Evolutionary conservation across 2,888 invertebrate genomes (phyloP).

Genomic region (Pseudanteris insignis): DNA sequence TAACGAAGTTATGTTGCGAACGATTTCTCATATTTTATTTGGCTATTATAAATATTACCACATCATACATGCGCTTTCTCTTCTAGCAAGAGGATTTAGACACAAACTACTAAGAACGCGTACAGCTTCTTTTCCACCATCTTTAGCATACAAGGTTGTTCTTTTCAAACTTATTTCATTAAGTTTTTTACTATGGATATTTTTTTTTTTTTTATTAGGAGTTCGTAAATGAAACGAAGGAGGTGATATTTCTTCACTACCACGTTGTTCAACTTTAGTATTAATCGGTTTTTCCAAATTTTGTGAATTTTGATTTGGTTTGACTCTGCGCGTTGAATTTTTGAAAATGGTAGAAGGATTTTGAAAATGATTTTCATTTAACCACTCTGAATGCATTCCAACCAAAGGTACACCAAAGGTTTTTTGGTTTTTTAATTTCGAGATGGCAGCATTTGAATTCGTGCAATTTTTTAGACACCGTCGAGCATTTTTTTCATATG

Average conservation of each 20-base stretch:
- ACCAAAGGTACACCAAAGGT: constrained; percentile 61
- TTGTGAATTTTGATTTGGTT: constrained; percentile 24
- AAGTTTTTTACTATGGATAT: constrained; percentile 25
- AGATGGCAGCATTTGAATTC: constrained; percentile 1
- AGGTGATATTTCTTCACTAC: background rate
- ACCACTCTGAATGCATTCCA: constrained; percentile 61
- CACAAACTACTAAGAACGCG: constrained; percentile 58
- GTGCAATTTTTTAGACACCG: constrained; percentile 8
- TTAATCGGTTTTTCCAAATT: constrained; percentile 1
- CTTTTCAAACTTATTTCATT: constrained; percentile 56
- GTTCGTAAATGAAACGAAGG: background rate
- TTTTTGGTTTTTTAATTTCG: constrained; percentile 43
- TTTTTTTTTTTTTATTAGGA: background rate
- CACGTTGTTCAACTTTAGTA: constrained; percentile 5
- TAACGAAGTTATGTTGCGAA: no score
- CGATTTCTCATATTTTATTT: background rate
- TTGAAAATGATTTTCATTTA: constrained; percentile 19
- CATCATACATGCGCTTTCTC: constrained; percentile 59
- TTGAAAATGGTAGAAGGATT: constrained; percentile 17
- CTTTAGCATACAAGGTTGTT: constrained; percentile 61
- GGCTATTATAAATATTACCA: constrained; percentile 55
- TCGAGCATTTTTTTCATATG: constrained; percentile 56
- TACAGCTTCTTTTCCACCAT: constrained; percentile 59
- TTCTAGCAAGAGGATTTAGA: constrained; percentile 61
- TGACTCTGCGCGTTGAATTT: constrained; percentile 4